A percentile compares a stretch with the other conserved stretches of the same genome.
These are phyloP conservation scores for Halcyon smyrnensis DNA, from an alignment of 2,797 vertebrate genomes.

Conservation along the genomic window DNA sequence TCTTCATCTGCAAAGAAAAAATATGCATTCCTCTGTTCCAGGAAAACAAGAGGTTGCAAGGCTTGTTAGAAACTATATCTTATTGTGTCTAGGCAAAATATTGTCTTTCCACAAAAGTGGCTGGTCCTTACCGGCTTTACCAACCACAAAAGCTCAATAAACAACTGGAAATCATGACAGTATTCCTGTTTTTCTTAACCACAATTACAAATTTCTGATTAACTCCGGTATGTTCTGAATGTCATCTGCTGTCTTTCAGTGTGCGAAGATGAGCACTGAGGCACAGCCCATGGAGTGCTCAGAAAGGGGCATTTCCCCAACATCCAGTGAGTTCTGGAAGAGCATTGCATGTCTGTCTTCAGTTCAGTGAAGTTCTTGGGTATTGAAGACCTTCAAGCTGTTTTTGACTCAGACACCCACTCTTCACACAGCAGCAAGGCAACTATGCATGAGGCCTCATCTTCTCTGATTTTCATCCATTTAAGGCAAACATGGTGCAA, in stretches of 20 bases:
- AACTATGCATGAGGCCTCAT: background rate
- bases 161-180: background rate
- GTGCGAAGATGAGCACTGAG: background rate
- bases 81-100: background rate
- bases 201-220: background rate
- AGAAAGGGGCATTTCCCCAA: background rate
- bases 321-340: background rate
- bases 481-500: background rate
- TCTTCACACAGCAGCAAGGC: background rate
- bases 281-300: background rate
- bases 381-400: background rate
- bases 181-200: background rate
- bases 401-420: background rate
- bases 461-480: background rate
- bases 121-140: background rate
- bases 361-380: background rate
- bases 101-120: background rate
- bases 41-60: background rate
- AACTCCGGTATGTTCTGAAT: background rate
- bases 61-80: background rate
- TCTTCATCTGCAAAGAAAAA: slow-evolving; percentile 6
- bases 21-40: background rate
- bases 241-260: background rate
- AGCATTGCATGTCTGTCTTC: accelerated
- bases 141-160: background rate